Conservation (phyloP, 2,113 vertebrate genomes). For the Steatornis caripensis region DNA sequence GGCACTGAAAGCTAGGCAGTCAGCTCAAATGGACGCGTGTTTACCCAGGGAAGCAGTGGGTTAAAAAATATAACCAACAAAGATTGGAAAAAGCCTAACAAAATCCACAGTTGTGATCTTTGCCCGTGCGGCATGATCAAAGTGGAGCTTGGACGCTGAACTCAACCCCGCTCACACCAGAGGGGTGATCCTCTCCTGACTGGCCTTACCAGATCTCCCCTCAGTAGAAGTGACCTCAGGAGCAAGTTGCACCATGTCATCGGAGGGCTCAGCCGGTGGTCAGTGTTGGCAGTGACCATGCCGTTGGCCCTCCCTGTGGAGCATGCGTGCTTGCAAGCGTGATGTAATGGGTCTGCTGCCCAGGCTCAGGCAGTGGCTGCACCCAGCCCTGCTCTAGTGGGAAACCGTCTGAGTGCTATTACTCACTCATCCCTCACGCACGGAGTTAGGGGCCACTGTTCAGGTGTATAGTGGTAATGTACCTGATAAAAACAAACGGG, state of each 20-base stretch:
- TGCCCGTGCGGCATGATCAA: neutral
- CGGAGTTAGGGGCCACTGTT: neutral
- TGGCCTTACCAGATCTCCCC: neutral
- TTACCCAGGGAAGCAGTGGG: neutral
- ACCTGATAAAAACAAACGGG: neutral
- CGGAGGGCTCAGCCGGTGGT: neutral
- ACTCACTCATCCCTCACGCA: accelerated
- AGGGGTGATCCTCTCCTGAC: neutral
- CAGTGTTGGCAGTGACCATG: neutral
- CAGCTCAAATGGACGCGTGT: neutral
- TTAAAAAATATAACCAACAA: neutral
- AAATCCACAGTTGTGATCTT: neutral
- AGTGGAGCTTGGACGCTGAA: neutral
- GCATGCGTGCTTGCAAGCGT: neutral
- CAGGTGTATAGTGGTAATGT: neutral
- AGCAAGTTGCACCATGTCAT: neutral
- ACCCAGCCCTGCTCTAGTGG: neutral
- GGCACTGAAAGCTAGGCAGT: neutral
- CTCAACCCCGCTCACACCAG: neutral
- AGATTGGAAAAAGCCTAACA: neutral
- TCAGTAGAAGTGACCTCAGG: neutral
- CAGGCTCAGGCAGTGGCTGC: neutral
- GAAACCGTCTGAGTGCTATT: neutral
- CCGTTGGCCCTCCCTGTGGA: accelerated
- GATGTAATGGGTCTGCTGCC: neutral